These are phyloP conservation scores for Melanotaenia parkinsoni DNA, from an alignment of 2,797 vertebrate genomes.

Conservation along the genomic window DNA sequence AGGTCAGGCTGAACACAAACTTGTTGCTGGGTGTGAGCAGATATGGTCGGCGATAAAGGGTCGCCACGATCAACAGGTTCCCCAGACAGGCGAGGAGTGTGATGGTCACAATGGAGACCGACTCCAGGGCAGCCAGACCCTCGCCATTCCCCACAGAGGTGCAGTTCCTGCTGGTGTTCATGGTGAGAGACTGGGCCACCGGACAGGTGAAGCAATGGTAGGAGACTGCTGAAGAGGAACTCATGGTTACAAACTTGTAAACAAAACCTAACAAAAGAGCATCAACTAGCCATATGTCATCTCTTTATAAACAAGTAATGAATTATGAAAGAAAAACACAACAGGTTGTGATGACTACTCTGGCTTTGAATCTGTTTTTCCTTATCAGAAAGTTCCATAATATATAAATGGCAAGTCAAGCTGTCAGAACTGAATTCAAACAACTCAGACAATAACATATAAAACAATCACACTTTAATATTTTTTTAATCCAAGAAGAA, in stretches of 20 bases:
- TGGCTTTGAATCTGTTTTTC: not conserved
- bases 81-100: constrained; percentile 92
- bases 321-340: not conserved
- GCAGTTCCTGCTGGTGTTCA: constrained; percentile 89
- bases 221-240: constrained; percentile 63
- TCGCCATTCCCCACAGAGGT: constrained; percentile 79
- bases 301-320: not conserved
- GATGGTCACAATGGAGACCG: constrained; percentile 90
- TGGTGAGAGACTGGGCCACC: constrained; percentile 78
- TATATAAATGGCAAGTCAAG: not conserved
- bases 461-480: not conserved
- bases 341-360: not conserved
- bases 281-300: not conserved
- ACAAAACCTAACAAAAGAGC: not conserved
- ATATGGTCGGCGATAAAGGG: constrained; percentile 94
- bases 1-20: constrained; percentile 97
- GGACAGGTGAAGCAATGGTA: constrained; percentile 77
- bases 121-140: constrained; percentile 84
- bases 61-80: constrained; percentile 92
- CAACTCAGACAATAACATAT: not conserved
- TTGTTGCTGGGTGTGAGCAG: constrained; percentile 98
- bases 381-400: not conserved
- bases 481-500: not conserved
- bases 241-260: not conserved
- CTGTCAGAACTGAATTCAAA: not conserved